phyloP scores from a whole-genome alignment of 2,113 vertebrate species.

The Orcinus orca region DNA sequence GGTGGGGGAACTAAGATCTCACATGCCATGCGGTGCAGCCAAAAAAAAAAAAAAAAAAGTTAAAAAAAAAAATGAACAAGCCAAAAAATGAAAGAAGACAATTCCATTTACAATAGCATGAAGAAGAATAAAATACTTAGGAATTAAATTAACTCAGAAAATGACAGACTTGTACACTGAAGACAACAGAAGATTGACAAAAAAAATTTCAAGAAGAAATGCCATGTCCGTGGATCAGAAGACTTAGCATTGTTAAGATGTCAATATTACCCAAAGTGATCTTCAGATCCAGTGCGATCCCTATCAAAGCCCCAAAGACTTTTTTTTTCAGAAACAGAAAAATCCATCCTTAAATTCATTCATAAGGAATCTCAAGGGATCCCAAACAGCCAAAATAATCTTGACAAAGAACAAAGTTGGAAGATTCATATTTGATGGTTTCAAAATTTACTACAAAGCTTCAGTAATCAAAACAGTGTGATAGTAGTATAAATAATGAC shows the following conservation, averaged over 20 bases:
- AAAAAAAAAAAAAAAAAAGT: too few relatives aligned
- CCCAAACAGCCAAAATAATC: neutral
- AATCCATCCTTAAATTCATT: neutral
- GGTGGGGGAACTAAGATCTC: too few relatives aligned
- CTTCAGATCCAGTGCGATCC: neutral
- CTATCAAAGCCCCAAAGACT: neutral
- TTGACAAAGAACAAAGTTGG: neutral
- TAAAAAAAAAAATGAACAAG: too few relatives aligned
- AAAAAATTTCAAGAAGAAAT: neutral
- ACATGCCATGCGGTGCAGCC: too few relatives aligned
- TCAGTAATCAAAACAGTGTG: neutral
- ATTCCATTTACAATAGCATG: too few relatives aligned
- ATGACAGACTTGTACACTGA: neutral
- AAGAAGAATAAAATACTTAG: neutral
- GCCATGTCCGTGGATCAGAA: neutral
- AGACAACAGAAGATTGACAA: neutral
- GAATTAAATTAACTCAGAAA: neutral
- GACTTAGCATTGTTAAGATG: neutral
- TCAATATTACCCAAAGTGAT: neutral
- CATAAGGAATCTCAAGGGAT: neutral
- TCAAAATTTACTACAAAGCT: neutral
- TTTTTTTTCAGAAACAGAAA: neutral
- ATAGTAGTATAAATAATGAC: neutral
- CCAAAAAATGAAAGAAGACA: too few relatives aligned
- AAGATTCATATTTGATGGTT: neutral